Evolutionary conservation across 2,113 vertebrate species (phyloP).

Genomic region (Cheilinus undulatus): DNA sequence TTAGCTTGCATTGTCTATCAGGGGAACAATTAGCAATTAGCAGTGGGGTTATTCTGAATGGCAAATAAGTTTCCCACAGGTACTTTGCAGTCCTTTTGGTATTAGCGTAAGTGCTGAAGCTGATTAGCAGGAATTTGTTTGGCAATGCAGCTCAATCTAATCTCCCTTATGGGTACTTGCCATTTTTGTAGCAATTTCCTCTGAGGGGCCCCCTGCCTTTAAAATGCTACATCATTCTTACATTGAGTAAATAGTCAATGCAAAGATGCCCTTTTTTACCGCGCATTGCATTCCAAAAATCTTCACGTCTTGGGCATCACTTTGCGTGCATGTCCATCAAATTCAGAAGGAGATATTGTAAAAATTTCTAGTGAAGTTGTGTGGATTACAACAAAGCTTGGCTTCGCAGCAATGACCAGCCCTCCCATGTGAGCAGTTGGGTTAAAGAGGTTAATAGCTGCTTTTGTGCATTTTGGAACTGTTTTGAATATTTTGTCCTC

Average conservation of each 20-base stretch:
- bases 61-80: conserved; percentile 77
- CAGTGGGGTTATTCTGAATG: conserved; percentile 57
- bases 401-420: too few relatives aligned
- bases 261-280: background rate
- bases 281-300: background rate
- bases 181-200: conserved; percentile 43
- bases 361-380: background rate
- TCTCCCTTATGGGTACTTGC: conserved; percentile 47
- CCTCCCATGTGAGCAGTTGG: background rate
- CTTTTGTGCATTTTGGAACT: background rate
- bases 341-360: background rate
- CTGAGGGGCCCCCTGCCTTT: conserved; percentile 6
- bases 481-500: background rate
- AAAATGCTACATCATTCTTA: background rate
- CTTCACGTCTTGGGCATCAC: background rate
- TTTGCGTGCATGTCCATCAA: background rate
- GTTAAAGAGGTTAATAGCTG: background rate
- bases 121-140: conserved; percentile 78
- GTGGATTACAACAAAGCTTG: too few relatives aligned
- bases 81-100: conserved; percentile 72
- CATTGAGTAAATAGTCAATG: background rate
- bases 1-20: conserved; percentile 60
- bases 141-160: conserved; percentile 62
- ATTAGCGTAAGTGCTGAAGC: conserved; percentile 80
- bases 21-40: conserved; percentile 58